Conservation (phyloP, 2,888 invertebrate genomes). For the Resseliella maxima region DNA sequence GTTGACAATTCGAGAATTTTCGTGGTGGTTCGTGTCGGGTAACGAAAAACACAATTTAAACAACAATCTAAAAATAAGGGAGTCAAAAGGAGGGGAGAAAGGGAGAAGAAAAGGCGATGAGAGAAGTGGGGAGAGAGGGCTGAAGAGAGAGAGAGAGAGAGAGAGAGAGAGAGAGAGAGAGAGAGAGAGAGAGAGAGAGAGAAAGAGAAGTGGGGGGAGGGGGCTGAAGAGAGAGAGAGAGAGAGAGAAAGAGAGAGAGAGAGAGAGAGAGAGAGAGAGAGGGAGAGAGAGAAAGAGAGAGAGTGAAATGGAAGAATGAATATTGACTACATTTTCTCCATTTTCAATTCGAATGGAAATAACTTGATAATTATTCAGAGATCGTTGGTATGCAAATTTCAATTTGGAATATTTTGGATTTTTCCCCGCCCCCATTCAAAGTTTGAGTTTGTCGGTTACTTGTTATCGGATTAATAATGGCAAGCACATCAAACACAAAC, state of each 20-base stretch:
- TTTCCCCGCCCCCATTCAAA: not conserved
- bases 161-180: not conserved
- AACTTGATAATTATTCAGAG: constrained; percentile 25
- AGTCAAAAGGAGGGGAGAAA: no score
- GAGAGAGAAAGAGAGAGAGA: not conserved
- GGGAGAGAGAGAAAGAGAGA: not conserved
- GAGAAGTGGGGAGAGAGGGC: not conserved
- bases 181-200: no score
- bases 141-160: no score
- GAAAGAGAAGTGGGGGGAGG: no score
- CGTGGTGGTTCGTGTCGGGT: not conserved
- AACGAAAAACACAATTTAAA: not conserved
- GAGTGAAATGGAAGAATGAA: not conserved
- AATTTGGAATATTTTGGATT: not conserved
- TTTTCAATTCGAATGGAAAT: not conserved
- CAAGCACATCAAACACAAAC: not conserved
- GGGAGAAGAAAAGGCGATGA: not conserved
- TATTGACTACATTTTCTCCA: not conserved
- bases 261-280: no score
- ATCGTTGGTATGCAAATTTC: constrained; percentile 32
- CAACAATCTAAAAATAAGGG: no score
- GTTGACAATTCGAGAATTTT: not conserved
- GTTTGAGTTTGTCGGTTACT: not conserved
- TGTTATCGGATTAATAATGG: no score
- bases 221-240: no score